Evolutionary conservation across 2,797 vertebrate species (phyloP), one percentile per base, ranked within the genome.

Genomic region (Typhlichthys eigenmanni): DNA sequence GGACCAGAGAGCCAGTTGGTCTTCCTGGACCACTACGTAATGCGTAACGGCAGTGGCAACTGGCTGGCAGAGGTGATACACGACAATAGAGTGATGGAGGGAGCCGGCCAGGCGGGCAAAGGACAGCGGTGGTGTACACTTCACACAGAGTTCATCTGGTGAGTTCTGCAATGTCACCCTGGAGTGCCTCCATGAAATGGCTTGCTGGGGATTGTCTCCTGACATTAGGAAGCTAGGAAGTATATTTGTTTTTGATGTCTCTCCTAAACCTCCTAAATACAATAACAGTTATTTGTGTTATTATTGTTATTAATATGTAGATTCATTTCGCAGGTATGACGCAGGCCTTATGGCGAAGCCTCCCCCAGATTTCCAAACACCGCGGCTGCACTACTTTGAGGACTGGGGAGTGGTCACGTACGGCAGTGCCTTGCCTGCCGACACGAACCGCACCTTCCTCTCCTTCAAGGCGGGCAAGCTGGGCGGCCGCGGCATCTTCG

Each of bases 401-500:
- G 97, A 99, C 85, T 99, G 98, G 97, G 97, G 98, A 10, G 98
- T 99, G 12, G 98, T 98, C 55, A 99, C 96, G 0, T 99, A 96
- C 0, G 96, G 97, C 77, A 94, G 96, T 13, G 88, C 95, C 12
- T 81, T 96, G 54, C 95, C 95, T 0, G 90, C 93, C 2, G 93
- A 93, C 85, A 91, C 91, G 76, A 96, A 97, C 85, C 87, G 79
- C 72, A 90, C 96, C 60, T 99, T 99, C 80, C 91, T 99, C 63
- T 98, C 97, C 72, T 99, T 99, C 85, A 99, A 99, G 87, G 97
- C 98, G 0, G 97, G 96, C 79, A 99, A 99, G 83, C 93, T 99
- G 59, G 96, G 98, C 56, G 98, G 97, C 32, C 95, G 96, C 50
- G 95, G 96, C 87, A 98, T 99, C 88, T 98, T 95, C 52, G 95